Evolutionary conservation across 2,113 vertebrate genomes (phyloP), one percentile per base, ranked within the genome.

Genomic region (Sitta europaea): DNA sequence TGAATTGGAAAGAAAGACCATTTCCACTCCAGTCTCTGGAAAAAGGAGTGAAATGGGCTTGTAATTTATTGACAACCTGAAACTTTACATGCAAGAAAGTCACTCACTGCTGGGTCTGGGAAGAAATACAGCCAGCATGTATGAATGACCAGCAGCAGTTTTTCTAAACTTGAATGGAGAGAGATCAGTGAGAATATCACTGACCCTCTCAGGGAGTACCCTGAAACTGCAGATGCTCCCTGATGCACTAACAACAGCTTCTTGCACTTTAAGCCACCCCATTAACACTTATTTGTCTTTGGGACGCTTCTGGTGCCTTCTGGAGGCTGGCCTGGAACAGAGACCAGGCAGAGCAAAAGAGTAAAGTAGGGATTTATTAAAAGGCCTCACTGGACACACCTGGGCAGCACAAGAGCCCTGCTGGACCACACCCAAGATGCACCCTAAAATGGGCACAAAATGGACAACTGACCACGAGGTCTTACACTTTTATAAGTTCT

Each of bases 161-260:
- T 87, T 78, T 63, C 36, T 62, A 76, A 82, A 77, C 27, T 21
- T 71, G 24, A 87, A 19, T 48, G 25, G 50, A 75, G 24, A 70
- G 14, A 74, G 15, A 20, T 18, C 14, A 66, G 50, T 65, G 68
- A 70, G 40, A 71, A 23, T 33, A 15, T 36, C 40, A 63, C 48
- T 0, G 1, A 43, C 19, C 1, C 0, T 53, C 27, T 25, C 38
- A 81, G 58, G 23, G 54, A 79, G 6, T 5, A 9, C 31, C 11
- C 28, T 73, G 42, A 36, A 86, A 54, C 8, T 90, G 38, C 11
- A 29, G 33, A n/a, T 57, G 4, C 14, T 65, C 47, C 74, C 58
- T 75, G 31, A 19, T 66, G 17, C 33, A 80, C 59, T 18, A 70
- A 11, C 15, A 65, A 10, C 25, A 59, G 14, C 42, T 58, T 72